Evolutionary conservation across 92 coral and sea anemone genomes (phyloP), one percentile per base, ranked within the genome.

Genomic region (Porites evermanni): DNA sequence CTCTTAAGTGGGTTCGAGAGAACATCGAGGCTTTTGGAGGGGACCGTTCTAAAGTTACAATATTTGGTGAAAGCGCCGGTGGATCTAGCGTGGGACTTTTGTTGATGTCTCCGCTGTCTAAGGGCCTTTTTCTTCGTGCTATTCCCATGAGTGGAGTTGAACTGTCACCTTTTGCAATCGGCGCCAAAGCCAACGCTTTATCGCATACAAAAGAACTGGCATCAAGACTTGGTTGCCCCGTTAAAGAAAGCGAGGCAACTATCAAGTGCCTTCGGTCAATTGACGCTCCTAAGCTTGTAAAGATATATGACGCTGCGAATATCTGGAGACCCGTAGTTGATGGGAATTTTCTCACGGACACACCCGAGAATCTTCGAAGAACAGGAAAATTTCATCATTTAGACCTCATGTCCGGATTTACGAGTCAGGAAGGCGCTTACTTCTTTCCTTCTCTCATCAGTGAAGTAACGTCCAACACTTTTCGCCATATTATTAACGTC

Each of bases 21-120:
- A 94, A 92, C 80, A 94, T 94, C 72, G 63, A 50, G 75, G 84
- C 64, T 50, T 94, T 94, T 80, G 93, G 93, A 51, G 98, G 98
- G 53, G 94, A 94, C 65, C 91, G 91, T 10, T 85, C 92, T 17
- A 88, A 86, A 32, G 94, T 94, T 24, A 94, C 95, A 74, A 92
- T 94, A 92, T 94, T 90, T 88, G 98, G 98, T 4, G 98, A 94
- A 67, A 94, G 98, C 76, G 98, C 95, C 3, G 98, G 98, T 2
- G 98, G 95, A 2, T 92, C 98, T 26, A 94, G 98, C 58, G 98
- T 94, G 38, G 95, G 98, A 6, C 89, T 94, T 3, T 89, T 85
- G 2, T 50, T 88, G 4, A 85, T 94, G 75, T 94, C 98, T 23
- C 94, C 95, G 51, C 84, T 82, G 12, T 90, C 94, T 44, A 70